Evolutionary conservation across 2,888 invertebrate species (phyloP), one percentile per base, ranked within the genome.

Genomic region (Oscheius sp.): DNA sequence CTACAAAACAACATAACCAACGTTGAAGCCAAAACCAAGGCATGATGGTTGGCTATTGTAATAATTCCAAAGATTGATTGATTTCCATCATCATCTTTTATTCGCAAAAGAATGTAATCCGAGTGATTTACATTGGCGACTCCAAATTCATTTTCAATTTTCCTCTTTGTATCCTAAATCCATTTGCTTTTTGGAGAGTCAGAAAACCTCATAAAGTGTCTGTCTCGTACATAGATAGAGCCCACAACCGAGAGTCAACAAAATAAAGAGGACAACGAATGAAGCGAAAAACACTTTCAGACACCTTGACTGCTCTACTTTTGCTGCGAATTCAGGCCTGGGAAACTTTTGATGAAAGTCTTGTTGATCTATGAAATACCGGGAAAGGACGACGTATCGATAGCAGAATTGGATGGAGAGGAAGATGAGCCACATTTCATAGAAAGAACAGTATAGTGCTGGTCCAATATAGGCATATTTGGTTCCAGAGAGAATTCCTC

Each of bases 381-480:
- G n/a, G 29, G 25, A 61, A 25, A 61, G 17, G 1, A 27, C 42
- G 3, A 61, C 31, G 45, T 61, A 61, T 2, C 61, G 61, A 42
- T 61, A 61, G 15, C 42, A n/a, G 31, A 61, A 61, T 39, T 61
- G 61, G 12, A 61, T 23, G 27, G 45, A 29, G 12, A 61, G 31
- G 20, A 61, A 61, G 4, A 25, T 29, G 25, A 61, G 45, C 61
- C 61, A 61, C 31, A 61, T 29, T 27, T 42, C 61, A 31, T 61
- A 61, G 42, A 61, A 61, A 6, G 61, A 42, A 20, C 61, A 61
- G 10, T 42, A 61, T 15, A 61, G 31, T 29, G 61, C 42, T 12
- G 61, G 61, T 25, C 45, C 45, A 17, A 61, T 3, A 20, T 25
- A 61, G 4, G 61, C 27, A 3, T 12, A 61, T 15, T 4, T 27